A percentile compares a stretch with the other conserved stretches of the same genome.
Conservation (phyloP, 2,113 vertebrate species). For the Tricholaema leucomelas region DNA sequence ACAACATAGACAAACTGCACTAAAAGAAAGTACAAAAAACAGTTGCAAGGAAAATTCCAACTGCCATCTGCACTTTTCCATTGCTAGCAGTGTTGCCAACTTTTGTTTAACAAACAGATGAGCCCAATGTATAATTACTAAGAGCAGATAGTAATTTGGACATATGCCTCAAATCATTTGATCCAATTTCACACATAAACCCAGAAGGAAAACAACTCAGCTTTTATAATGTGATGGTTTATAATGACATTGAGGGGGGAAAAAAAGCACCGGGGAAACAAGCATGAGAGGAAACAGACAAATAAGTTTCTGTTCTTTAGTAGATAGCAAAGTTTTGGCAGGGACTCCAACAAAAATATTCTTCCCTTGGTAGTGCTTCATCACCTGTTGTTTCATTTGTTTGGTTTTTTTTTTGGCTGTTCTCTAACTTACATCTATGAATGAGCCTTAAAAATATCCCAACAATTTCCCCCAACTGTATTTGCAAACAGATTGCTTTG, state of each 20-base stretch:
- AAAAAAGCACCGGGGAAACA: neutral
- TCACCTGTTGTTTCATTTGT: neutral
- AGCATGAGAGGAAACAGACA: neutral
- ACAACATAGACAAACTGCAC: neutral
- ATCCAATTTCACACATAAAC: neutral
- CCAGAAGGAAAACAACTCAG: neutral
- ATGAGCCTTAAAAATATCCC: neutral
- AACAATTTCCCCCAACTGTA: neutral
- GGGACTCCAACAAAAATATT: neutral
- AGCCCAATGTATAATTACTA: conserved; percentile 20
- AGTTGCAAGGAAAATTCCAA: conserved; percentile 37
- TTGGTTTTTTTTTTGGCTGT: neutral
- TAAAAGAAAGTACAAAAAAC: conserved; percentile 10
- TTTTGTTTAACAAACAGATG: conserved; percentile 54
- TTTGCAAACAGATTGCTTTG: neutral
- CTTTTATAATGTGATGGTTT: neutral
- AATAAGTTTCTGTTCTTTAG: neutral
- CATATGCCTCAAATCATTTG: conserved; percentile 36
- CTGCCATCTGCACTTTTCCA: conserved; percentile 16
- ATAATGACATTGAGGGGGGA: neutral
- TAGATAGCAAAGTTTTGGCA: neutral
- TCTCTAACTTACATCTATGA: neutral
- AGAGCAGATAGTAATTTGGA: neutral
- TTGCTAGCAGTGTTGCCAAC: conserved; percentile 26
- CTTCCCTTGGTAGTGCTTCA: neutral